phyloP scores from a whole-genome alignment of 1,140 invertebrate species.

The Cotesia chilonis region DNA sequence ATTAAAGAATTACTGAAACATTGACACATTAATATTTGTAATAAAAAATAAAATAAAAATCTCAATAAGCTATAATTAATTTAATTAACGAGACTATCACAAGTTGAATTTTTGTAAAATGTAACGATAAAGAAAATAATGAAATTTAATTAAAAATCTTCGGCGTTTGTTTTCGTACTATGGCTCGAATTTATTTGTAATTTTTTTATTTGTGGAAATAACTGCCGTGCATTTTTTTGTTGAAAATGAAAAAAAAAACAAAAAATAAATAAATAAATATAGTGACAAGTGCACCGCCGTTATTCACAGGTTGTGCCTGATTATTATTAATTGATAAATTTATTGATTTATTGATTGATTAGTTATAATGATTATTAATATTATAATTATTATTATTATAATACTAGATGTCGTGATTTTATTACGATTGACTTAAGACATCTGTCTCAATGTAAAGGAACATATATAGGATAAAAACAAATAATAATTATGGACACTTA shows the following conservation, averaged over 20 bases:
- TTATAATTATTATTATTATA: constrained; percentile 18
- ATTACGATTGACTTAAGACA: constrained; percentile 42
- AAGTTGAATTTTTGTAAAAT: too few species aligned
- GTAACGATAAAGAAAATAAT: not conserved
- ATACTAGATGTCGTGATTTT: constrained; percentile 40
- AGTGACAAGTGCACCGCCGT: constrained; percentile 24
- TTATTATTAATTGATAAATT: constrained; percentile 13
- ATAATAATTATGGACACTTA: constrained; percentile 57
- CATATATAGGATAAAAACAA: constrained; percentile 46
- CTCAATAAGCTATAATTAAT: constrained; percentile 45
- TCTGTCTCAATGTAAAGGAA: constrained; percentile 47
- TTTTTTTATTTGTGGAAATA: constrained; percentile 18
- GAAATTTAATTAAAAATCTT: not conserved
- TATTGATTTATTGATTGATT: constrained; percentile 6
- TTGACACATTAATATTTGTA: constrained; percentile 31
- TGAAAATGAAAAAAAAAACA: constrained; percentile 3
- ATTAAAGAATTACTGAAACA: too few species aligned
- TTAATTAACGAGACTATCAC: too few species aligned
- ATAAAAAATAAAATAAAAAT: constrained; percentile 38
- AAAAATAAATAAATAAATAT: not conserved
- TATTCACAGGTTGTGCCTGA: constrained; percentile 46
- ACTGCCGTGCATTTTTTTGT: constrained; percentile 33
- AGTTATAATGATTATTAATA: constrained; percentile 9
- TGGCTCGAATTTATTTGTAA: constrained; percentile 26
- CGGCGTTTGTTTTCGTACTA: constrained; percentile 32